phyloP scores from a whole-genome alignment of 1,140 invertebrate genomes.

The Drosophila pseudoobscura region DNA sequence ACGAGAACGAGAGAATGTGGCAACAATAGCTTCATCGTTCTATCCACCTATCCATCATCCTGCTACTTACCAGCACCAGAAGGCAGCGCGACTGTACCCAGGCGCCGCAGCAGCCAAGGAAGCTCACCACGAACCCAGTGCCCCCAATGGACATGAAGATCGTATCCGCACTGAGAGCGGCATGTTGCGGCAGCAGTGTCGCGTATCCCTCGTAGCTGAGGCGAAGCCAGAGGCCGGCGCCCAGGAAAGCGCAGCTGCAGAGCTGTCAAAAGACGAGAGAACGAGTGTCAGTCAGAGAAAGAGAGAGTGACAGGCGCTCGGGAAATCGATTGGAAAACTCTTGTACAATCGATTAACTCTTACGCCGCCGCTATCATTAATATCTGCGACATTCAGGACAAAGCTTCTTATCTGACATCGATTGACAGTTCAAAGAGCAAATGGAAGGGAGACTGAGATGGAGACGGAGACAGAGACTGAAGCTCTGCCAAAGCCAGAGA shows the following conservation, averaged over 20 bases:
- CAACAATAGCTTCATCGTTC: background rate
- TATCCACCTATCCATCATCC: background rate
- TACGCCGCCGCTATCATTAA: too few relatives aligned
- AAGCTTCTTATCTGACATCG: too few relatives aligned
- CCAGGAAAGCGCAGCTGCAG: slow-evolving; percentile 89
- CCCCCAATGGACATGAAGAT: slow-evolving; percentile 88
- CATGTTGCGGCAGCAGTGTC: slow-evolving; percentile 88
- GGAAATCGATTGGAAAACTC: too few relatives aligned
- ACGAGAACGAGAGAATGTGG: slow-evolving; percentile 14
- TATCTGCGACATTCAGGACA: too few relatives aligned
- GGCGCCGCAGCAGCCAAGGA: slow-evolving; percentile 92
- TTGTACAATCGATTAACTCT: too few relatives aligned
- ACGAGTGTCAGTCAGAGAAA: slow-evolving; percentile 13
- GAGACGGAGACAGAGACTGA: too few relatives aligned
- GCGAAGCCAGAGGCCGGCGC: slow-evolving; percentile 89
- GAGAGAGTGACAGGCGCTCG: slow-evolving; percentile 15
- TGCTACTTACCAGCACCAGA: slow-evolving; percentile 87
- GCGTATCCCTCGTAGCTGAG: slow-evolving; percentile 89
- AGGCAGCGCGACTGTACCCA: slow-evolving; percentile 92
- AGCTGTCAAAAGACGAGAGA: slow-evolving; percentile 85
- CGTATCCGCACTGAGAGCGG: slow-evolving; percentile 88
- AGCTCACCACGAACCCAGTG: slow-evolving; percentile 89
- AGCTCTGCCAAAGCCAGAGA: too few relatives aligned
- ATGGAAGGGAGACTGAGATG: too few relatives aligned
- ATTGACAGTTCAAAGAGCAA: too few relatives aligned